Evolutionary conservation across 2,797 vertebrate species (phyloP).

Genomic region (Chromobotia macracanthus): DNA sequence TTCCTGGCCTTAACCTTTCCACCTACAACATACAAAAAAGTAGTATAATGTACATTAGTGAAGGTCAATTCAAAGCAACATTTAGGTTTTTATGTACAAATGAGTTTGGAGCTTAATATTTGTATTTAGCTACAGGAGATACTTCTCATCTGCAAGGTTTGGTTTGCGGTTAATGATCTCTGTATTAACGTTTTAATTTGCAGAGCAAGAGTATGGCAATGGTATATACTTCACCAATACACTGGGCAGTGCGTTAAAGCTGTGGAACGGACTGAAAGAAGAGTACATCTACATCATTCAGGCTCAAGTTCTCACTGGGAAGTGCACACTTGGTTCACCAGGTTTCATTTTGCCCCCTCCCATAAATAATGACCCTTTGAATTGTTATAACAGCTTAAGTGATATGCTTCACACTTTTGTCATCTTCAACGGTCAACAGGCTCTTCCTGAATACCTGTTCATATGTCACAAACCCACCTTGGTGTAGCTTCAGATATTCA

Average conservation of each 20-base stretch:
- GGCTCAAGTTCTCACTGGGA: constrained; percentile 83
- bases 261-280: constrained; percentile 50
- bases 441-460: constrained; percentile 81
- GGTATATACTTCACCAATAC: constrained; percentile 86
- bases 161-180: not conserved
- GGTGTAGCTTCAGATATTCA: not conserved
- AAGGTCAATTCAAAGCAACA: too few species aligned
- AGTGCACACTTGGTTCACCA: constrained; percentile 17
- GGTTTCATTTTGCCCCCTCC: constrained; percentile 73
- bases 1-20: too few species aligned
- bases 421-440: constrained; percentile 80
- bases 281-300: constrained; percentile 82
- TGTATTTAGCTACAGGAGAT: not conserved
- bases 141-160: not conserved
- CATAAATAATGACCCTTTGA: constrained; percentile 11
- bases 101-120: not conserved
- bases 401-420: constrained; percentile 65
- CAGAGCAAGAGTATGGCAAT: constrained; percentile 79
- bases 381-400: constrained; percentile 73
- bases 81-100: too few species aligned
- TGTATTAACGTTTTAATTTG: not conserved
- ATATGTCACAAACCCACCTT: constrained; percentile 66
- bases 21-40: too few species aligned
- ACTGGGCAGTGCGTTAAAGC: constrained; percentile 50
- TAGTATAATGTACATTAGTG: too few species aligned